Conservation (phyloP, 2,797 vertebrate species). For the Scolopax bukidnonensis region DNA sequence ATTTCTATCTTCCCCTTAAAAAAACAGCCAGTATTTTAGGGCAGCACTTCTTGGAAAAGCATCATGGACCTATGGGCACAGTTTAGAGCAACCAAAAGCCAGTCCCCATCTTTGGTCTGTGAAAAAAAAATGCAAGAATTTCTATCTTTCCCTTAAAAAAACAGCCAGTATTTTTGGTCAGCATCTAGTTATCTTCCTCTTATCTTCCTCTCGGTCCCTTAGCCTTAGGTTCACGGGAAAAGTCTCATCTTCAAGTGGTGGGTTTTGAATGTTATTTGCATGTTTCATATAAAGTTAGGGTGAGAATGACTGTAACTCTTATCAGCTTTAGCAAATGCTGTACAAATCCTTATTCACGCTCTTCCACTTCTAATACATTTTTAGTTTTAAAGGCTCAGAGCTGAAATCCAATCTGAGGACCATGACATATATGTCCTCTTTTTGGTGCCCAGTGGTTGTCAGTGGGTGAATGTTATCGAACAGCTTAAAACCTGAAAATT, state of each 20-base stretch:
- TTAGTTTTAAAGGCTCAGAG: neutral
- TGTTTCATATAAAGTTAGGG: neutral
- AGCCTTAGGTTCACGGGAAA: neutral
- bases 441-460: neutral
- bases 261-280: neutral
- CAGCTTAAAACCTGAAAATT: neutral
- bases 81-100: neutral
- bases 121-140: neutral
- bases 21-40: neutral
- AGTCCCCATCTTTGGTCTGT: neutral
- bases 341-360: neutral
- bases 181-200: neutral
- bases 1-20: neutral
- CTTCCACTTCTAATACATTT: neutral
- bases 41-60: neutral
- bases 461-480: neutral
- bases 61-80: neutral
- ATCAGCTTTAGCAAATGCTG: neutral
- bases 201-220: neutral
- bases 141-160: neutral
- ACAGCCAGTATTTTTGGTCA: neutral
- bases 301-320: neutral
- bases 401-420: neutral
- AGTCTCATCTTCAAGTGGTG: neutral
- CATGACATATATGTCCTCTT: neutral